Conservation (phyloP, 2,888 invertebrate species). For the Hyposoter didymator region DNA sequence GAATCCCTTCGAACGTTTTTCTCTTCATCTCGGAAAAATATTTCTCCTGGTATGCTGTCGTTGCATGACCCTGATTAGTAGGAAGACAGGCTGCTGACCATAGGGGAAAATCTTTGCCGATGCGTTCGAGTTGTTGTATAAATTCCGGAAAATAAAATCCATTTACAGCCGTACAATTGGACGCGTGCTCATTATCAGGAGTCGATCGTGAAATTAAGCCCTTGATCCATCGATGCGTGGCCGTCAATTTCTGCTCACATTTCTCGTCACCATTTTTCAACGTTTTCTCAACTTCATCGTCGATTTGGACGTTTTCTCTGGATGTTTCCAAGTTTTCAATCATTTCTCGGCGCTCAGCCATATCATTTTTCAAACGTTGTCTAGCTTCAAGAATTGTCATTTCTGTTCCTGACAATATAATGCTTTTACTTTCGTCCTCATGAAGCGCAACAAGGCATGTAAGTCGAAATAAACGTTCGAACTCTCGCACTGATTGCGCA, state of each 20-base stretch:
- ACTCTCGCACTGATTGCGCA: constrained; percentile 47
- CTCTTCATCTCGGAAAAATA: neutral
- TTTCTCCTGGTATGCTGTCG: neutral
- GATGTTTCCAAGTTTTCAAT: constrained; percentile 34
- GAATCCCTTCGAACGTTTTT: neutral
- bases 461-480: constrained; percentile 54
- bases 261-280: neutral
- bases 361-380: constrained; percentile 12
- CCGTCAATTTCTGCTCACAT: neutral
- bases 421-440: constrained; percentile 32
- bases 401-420: neutral
- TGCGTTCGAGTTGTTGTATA: neutral
- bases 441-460: constrained; percentile 56
- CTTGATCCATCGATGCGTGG: neutral
- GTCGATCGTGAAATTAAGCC: neutral
- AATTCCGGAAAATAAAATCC: neutral
- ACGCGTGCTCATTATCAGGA: neutral
- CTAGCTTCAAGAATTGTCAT: constrained; percentile 8
- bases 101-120: neutral
- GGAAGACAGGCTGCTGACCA: neutral
- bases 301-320: neutral
- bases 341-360: constrained; percentile 5
- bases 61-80: neutral
- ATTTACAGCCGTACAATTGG: neutral
- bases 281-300: neutral